Evolutionary conservation across 2,113 vertebrate species (phyloP), one percentile per base, ranked within the genome.

Genomic region (Lepus timidus): DNA sequence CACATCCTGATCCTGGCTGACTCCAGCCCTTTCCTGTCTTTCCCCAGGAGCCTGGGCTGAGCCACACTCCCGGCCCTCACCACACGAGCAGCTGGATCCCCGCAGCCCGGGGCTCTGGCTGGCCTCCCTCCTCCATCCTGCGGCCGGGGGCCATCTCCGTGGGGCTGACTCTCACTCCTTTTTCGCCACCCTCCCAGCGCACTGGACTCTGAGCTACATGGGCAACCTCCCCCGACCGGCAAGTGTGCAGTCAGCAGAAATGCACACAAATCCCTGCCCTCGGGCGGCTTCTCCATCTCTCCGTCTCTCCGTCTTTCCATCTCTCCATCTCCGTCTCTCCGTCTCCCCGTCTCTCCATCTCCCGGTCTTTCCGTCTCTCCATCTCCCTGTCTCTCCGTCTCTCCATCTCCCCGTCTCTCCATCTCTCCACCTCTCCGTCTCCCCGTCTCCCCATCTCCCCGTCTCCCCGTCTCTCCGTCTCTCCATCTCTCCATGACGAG

Each of bases 21-120:
- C 51, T 23, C 9, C 0, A 1, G 29, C 4, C 27, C 9, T 5
- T 49, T 92, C 19, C 36, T 0, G 0, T 23, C 68, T 22, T n/a
- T 10, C 55, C 33, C 29, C 0, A 1, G 0, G 36, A 64, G 29
- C n/a, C 16, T 9, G 67, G 44, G 81, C 52, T 55, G 7, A 16
- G 82, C 36, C 17, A 2, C 11, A 9, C 2, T 31, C 51, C 19
- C 20, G 0, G 9, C 5, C 39, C 44, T 44, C 44, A 44, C 17
- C 9, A 31, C 16, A 6, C 1, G 81, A 1, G 0, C 55, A 11
- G 39, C 58, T 19, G 51, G 61, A 16, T 29, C 22, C 11, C 29
- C 0, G 2, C 6, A 44, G 44, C 0, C 6, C 20, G 5, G 64
- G 14, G 51, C 17, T 39, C 31, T 62, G 51, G 44, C 44, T 44